Evolutionary conservation across 2,888 invertebrate genomes (phyloP).

Genomic region (Penaeus monodon): DNA sequence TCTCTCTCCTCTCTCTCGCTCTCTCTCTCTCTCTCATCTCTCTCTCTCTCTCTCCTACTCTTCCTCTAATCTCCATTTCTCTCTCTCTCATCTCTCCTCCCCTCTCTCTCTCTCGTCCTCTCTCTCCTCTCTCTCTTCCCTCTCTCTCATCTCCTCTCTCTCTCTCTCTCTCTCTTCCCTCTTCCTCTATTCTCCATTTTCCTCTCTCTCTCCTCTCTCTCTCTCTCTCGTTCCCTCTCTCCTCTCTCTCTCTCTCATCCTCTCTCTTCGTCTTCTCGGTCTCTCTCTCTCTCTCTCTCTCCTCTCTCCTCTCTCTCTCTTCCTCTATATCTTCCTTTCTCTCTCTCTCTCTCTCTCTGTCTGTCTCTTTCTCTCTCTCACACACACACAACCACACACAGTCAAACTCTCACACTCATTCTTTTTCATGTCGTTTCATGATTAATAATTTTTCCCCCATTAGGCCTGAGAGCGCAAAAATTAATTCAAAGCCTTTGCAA

Average conservation of each 20-base stretch:
- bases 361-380: no score
- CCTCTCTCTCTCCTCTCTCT: constrained; percentile 3
- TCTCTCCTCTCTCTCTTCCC: background rate
- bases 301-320: background rate
- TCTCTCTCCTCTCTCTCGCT: background rate
- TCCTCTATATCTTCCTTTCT: background rate
- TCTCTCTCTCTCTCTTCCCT: background rate
- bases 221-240: constrained; percentile 5
- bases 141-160: no score
- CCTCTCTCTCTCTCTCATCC: background rate
- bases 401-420: no score
- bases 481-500: no score
- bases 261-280: background rate
- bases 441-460: no score
- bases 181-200: background rate
- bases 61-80: background rate
- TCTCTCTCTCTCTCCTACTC: background rate
- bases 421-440: no score
- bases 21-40: constrained; percentile 6
- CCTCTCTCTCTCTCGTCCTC: background rate
- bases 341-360: background rate
- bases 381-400: no score
- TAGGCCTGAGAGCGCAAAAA: no score
- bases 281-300: background rate
- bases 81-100: background rate